Evolutionary conservation across 2,888 invertebrate species (phyloP), one percentile per base, ranked within the genome.

Genomic region (Drosophila ochracea): DNA sequence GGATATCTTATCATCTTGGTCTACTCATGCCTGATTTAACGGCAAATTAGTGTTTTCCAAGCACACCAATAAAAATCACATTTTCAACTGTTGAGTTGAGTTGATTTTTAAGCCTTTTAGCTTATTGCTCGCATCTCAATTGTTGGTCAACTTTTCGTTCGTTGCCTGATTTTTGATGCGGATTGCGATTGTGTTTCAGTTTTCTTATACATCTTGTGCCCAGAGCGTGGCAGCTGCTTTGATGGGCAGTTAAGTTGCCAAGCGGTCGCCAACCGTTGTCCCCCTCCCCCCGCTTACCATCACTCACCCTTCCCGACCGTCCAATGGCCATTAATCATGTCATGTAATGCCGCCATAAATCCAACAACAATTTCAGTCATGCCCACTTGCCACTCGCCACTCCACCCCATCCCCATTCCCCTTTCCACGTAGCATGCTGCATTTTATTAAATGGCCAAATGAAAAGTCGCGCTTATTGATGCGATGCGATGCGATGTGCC

Each of bases 291-390:
- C 3, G 21, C 10, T 13, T 3, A 16, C n/a, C 31, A 7, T 5
- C 21, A 4, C 1, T 7, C 47, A 21, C 7, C 37, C 11, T 19
- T 19, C 39, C 50, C 16, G 37, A 33, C 41, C 60, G 39, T 49
- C 75, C 63, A 65, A 69, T 62, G 81, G 70, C 83, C 88, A 90
- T 90, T 91, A 90, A 91, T 91, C 91, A 90, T 89, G 91, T 90
- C 91, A 91, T 85, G 90, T 90, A 90, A 91, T 91, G 90, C 91
- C 83, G 82, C 89, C 91, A 91, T 91, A 91, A 91, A 89, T 91
- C 91, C 90, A 89, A 89, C 86, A 86, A 90, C 86, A 88, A 90
- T 83, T 86, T 85, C 76, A 85, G 66, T 65, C 57, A 49, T 25
- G 47, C 28, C 28, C 39, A 52, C 21, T 6, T 25, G 33, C n/a